Conservation (phyloP, 2,888 invertebrate genomes). For the Watsonalla binaria region DNA sequence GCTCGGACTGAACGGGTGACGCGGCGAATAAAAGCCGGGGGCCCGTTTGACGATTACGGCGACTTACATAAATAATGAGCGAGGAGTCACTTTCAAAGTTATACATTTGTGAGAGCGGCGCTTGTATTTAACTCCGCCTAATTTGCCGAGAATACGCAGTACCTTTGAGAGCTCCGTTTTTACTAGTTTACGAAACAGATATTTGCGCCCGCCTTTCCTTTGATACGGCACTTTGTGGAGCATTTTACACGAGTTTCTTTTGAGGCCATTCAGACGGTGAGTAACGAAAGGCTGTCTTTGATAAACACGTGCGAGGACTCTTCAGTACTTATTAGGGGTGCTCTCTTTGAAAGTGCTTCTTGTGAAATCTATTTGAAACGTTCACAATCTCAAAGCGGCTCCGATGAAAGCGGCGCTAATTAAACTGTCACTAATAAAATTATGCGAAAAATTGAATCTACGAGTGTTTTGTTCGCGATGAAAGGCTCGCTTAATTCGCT, state of each 20-base stretch:
- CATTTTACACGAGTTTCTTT: conserved; percentile 79
- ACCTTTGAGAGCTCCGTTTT: conserved; percentile 77
- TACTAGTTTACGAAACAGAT: conserved; percentile 79
- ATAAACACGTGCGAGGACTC: conserved; percentile 80
- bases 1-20: conserved; percentile 3
- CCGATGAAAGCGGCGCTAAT: conserved; percentile 75
- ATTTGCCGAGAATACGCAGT: conserved; percentile 75
- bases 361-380: conserved; percentile 77
- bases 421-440: conserved; percentile 78
- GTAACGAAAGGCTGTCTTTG: conserved; percentile 80
- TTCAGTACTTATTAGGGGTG: conserved; percentile 79
- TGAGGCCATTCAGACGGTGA: conserved; percentile 79
- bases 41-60: conserved; percentile 65
- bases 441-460: conserved; percentile 71
- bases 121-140: conserved; percentile 77
- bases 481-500: conserved; percentile 41
- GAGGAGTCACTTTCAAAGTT: conserved; percentile 69
- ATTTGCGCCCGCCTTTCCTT: conserved; percentile 78
- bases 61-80: conserved; percentile 75
- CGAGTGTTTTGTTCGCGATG: conserved; percentile 50
- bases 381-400: conserved; percentile 74
- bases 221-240: conserved; percentile 78
- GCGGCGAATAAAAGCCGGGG: conserved; percentile 44
- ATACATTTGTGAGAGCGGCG: conserved; percentile 68
- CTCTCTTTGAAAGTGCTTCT: conserved; percentile 78